Evolutionary conservation across 2,113 vertebrate species (phyloP), one percentile per base, ranked within the genome.

Genomic region (Myiagra hebetior): DNA sequence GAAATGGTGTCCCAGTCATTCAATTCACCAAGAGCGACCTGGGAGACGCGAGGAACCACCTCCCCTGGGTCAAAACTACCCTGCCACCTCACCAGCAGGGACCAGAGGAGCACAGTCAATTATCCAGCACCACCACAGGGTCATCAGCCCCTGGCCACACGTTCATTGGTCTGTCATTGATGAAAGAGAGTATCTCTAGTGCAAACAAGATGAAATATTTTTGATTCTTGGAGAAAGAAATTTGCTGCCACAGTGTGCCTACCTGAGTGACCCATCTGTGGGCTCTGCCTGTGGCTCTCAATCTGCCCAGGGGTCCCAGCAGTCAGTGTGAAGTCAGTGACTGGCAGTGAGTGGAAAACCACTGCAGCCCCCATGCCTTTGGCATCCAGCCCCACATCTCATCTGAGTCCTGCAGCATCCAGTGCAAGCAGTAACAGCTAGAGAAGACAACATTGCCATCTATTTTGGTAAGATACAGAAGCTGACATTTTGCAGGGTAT

Each of bases 161-260:
- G 0, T 30, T 85, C 83, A 41, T 21, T 47, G 18, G 23, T 57
- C 33, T 2, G 0, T 35, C 50, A 13, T 35, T 10, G 0, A 23
- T 75, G 33, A 69, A 72, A 44, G 19, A 49, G 37, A 85, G 15
- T 15, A 55, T 7, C 22, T 82, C 15, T 26, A 26, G 22, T 41
- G 39, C 11, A 41, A 67, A 85, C 15, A 79, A 82, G 15, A 31
- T 37, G 15, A 82, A 70, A 50, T 42, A 2, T 31, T 62, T 82
- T 49, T n/a, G 13, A 42, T 83, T 63, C 35, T 31, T 63, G 35
- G 30, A 83, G 47, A 63, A 88, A 78, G n/a, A 78, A 63, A 39
- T 53, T 83, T 91, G 13, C 53, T 63, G 35, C 10, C 67, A 39
- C 31, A 30, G 13, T 22, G 28, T 57, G 31, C 2, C 1, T 53